phyloP scores from a whole-genome alignment of 2,888 invertebrate genomes.

The Lasioglossum leucozonium region DNA sequence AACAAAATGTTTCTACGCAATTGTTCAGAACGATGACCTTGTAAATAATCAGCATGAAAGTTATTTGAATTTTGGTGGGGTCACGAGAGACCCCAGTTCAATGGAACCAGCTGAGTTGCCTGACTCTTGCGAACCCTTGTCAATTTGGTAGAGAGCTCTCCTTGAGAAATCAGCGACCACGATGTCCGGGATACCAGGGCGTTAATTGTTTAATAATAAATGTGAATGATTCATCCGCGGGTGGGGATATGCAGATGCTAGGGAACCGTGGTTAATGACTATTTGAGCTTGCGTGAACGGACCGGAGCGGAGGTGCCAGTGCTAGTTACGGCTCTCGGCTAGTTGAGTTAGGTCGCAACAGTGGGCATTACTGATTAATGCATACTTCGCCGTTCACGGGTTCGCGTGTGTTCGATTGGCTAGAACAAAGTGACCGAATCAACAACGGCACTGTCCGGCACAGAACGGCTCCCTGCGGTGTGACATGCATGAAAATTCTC shows the following conservation, averaged over 20 bases:
- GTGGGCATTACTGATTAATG: conserved; percentile 2
- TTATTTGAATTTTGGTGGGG: too few relatives aligned
- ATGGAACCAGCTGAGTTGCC: too few relatives aligned
- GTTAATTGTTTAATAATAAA: neutral
- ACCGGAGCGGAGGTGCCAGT: neutral
- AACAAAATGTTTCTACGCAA: too few relatives aligned
- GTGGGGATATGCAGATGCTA: neutral
- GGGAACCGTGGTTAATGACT: neutral
- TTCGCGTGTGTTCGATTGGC: neutral
- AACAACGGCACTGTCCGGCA: neutral
- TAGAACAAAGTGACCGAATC: conserved; percentile 3
- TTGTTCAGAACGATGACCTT: too few relatives aligned
- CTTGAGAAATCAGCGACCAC: neutral
- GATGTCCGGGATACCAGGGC: neutral
- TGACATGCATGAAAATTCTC: conserved; percentile 4
- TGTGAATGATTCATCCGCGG: neutral
- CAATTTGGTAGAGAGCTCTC: neutral
- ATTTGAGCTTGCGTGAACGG: neutral
- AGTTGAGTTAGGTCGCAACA: neutral
- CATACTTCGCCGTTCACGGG: neutral
- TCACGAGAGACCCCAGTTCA: too few relatives aligned
- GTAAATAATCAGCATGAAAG: neutral
- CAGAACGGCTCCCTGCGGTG: neutral
- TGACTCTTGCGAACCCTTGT: neutral
- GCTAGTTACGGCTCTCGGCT: neutral